phyloP scores from a whole-genome alignment of 2,113 vertebrate species.

The Tyto alba region DNA sequence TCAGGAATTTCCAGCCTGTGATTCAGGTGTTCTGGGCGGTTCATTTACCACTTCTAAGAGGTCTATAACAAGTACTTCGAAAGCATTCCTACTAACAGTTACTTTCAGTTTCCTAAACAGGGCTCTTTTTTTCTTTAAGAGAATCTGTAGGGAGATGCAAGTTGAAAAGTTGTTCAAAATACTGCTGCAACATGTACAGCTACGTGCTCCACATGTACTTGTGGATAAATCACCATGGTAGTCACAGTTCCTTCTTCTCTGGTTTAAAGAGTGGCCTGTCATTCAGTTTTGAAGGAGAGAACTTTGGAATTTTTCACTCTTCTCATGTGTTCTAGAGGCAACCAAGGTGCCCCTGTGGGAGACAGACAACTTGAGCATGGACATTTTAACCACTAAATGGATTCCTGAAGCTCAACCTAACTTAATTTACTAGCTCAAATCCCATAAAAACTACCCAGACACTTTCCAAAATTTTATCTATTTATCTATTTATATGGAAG shows the following conservation, averaged over 20 bases:
- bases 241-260: background rate
- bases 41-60: background rate
- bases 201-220: background rate
- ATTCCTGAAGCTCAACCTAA: background rate
- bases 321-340: background rate
- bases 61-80: background rate
- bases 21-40: background rate
- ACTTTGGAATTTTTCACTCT: background rate
- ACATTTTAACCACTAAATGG: background rate
- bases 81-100: background rate
- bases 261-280: background rate
- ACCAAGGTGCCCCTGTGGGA: background rate
- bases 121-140: background rate
- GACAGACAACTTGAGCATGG: background rate
- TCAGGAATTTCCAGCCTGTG: background rate
- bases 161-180: background rate
- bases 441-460: background rate
- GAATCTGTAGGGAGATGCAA: background rate
- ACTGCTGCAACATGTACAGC: background rate
- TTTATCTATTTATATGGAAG: background rate
- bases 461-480: background rate
- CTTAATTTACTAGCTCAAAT: background rate
- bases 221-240: background rate
- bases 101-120: background rate
- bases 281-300: background rate